Base-by-base conservation (phyloP, 2,113 vertebrate genomes). In the Dolichotis patagonum region DNA sequence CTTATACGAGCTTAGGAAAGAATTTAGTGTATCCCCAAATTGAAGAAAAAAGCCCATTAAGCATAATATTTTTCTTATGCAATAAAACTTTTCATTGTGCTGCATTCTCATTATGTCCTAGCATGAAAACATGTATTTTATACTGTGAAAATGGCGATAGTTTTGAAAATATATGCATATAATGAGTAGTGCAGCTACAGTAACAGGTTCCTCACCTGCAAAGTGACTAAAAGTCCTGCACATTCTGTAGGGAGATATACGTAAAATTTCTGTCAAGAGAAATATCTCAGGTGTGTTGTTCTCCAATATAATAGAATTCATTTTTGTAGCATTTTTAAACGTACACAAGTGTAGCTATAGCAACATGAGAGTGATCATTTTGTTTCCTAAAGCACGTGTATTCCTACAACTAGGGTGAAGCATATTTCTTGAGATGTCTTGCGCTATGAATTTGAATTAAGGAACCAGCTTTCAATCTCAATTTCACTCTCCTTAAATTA, bases 201-300 rank as follows among this genome's bases (percentile, higher is more conserved):
- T 92, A 83, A 83, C 17, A 84, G 92, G 83, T 91, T 73, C 96
- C 69, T 97, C 71, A 88, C 78, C 43, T 85, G 87, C 46, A 86
- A 95, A 97, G 77, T 86, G 85, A 95, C 91, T 86, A 90, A 96
- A 96, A 90, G 80, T 92, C 90, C 56, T 10, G 8, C 4, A 30
- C 88, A 38, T 95, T 95, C 52, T 94, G 26, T 46, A 73, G 63
- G 77, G 35, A 94, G 28, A 75, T 86, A 60, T 28, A 96, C 90
- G 92, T 88, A 94, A 96, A 96, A 78, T 91, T 95, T 85, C 90
- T 96, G 85, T 96, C 88, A 96, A 97, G 94, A 86, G 90, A 96
- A 92, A 96, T 95, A 90, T 95, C 20, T 62, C 17, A 46, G 88
- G 54, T 81, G 94, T 95, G 86, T 90, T 97, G 12, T 87, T 97